Conservation (phyloP, 1,140 invertebrate genomes). For the Goniozus legneri region DNA sequence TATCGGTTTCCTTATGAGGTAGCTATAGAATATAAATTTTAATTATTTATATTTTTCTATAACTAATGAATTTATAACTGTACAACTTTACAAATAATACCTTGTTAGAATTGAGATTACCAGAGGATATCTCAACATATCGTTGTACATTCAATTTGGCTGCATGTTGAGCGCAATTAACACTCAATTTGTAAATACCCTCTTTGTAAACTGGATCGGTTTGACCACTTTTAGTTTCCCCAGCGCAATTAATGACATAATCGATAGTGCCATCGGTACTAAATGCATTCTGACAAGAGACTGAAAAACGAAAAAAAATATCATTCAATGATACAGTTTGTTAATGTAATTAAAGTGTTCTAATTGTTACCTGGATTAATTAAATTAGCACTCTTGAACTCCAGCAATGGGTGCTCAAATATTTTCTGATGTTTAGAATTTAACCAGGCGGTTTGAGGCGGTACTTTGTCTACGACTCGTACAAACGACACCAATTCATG, state of each 20-base stretch:
- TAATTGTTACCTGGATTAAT: conserved; percentile 73
- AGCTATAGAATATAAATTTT: conserved; percentile 47
- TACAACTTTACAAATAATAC: conserved; percentile 40
- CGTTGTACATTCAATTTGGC: conserved; percentile 64
- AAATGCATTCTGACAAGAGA: conserved; percentile 75
- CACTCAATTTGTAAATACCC: conserved; percentile 79
- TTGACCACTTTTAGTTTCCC: conserved; percentile 84
- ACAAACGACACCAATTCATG: conserved; percentile 74
- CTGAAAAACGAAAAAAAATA: conserved; percentile 50
- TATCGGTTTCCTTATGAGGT: conserved; percentile 72
- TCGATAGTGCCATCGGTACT: conserved; percentile 63
- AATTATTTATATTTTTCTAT: background rate
- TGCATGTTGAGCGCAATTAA: conserved; percentile 78
- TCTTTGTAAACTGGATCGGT: conserved; percentile 86
- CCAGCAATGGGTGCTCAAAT: conserved; percentile 73
- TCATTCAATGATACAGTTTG: conserved; percentile 5
- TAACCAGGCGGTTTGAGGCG: conserved; percentile 86
- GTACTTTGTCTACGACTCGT: conserved; percentile 86
- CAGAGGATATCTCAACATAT: conserved; percentile 83
- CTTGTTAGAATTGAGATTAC: conserved; percentile 79
- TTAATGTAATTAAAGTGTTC: conserved; percentile 1
- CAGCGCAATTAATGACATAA: conserved; percentile 84
- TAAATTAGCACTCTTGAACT: conserved; percentile 87
- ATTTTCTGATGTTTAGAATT: conserved; percentile 69
- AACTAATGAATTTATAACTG: background rate